Evolutionary conservation across 2,113 vertebrate genomes (phyloP).

Genomic region (Rhodinocichla rosea): DNA sequence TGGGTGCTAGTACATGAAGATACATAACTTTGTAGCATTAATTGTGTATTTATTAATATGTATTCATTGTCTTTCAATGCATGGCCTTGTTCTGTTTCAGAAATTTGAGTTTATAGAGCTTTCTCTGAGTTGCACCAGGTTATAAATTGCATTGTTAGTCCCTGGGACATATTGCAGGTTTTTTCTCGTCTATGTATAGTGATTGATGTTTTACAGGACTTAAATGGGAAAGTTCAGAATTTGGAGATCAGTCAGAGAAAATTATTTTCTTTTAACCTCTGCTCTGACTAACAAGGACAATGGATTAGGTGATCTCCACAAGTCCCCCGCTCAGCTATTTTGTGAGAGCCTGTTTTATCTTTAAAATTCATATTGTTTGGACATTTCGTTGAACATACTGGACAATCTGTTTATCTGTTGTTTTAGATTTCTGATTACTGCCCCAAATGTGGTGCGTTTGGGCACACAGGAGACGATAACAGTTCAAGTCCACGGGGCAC

Average conservation of each 20-base stretch:
- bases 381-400: neutral
- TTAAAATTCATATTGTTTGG: neutral
- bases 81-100: neutral
- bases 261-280: neutral
- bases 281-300: rapidly evolving
- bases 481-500: conserved; percentile 63
- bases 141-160: neutral
- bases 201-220: neutral
- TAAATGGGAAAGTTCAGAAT: neutral
- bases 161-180: neutral
- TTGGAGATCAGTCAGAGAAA: neutral
- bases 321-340: neutral
- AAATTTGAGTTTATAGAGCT: neutral
- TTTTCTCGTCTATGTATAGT: neutral
- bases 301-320: neutral
- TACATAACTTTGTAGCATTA: neutral
- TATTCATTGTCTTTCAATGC: neutral
- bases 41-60: neutral
- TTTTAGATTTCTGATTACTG: conserved; percentile 68
- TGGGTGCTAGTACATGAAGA: neutral
- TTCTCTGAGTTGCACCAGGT: neutral
- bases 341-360: neutral
- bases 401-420: neutral
- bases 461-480: conserved; percentile 62
- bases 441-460: conserved; percentile 69